Percentiles rank a stretch among this genome's conserved stretches.
phyloP scores from a whole-genome alignment of 2,888 invertebrate species.

The Cerceris rybyensis region DNA sequence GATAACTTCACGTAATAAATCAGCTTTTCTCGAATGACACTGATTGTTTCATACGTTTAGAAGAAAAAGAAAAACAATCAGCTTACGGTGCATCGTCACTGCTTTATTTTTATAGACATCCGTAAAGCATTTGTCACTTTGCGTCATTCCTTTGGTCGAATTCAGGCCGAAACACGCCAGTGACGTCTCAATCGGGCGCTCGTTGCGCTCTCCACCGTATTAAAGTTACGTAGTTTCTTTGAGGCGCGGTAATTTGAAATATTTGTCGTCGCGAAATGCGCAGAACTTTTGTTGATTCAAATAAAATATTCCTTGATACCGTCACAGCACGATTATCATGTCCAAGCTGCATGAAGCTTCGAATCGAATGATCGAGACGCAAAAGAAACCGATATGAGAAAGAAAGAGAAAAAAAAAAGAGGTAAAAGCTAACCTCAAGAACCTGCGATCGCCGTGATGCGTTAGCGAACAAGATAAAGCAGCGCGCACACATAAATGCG shows the following conservation, averaged over 20 bases:
- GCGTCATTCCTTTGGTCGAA: constrained; percentile 20
- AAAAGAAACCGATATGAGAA: too few species aligned
- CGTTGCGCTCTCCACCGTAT: constrained; percentile 10
- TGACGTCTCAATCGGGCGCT: constrained; percentile 53
- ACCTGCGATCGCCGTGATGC: constrained; percentile 1
- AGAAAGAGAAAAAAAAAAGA: not conserved
- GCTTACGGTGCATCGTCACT: not conserved
- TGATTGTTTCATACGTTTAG: not conserved
- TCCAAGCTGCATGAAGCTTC: too few species aligned
- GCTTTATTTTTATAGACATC: constrained; percentile 26
- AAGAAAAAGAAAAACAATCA: not conserved
- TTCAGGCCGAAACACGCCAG: constrained; percentile 18
- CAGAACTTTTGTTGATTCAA: too few species aligned
- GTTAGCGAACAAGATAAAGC: constrained; percentile 39
- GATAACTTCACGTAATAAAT: too few species aligned
- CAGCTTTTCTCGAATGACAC: constrained; percentile 27
- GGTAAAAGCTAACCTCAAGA: constrained; percentile 39
- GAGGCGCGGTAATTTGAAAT: not conserved
- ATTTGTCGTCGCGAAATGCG: too few species aligned
- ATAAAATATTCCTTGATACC: too few species aligned
- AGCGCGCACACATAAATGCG: constrained; percentile 44
- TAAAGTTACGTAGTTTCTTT: not conserved
- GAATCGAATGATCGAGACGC: too few species aligned
- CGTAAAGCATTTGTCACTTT: constrained; percentile 20
- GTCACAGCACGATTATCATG: too few species aligned